Evolutionary conservation across 2,888 invertebrate species (phyloP).

Genomic region (Hedya salicella): DNA sequence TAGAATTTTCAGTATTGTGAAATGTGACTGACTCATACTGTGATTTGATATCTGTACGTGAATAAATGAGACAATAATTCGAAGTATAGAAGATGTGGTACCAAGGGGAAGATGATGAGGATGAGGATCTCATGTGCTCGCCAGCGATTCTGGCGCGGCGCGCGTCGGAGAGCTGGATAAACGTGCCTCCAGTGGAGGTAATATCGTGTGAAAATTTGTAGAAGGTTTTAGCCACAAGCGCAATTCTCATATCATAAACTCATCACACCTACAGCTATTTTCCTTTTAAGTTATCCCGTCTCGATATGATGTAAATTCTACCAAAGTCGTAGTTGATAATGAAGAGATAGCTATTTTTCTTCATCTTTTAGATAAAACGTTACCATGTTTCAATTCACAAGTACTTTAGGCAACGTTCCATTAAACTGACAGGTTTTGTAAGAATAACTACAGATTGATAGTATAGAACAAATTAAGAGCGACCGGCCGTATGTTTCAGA

Average conservation of each 20-base stretch:
- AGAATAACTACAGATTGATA: not conserved
- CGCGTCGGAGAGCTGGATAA: conserved; percentile 96
- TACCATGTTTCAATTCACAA: too few relatives aligned
- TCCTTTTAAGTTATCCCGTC: too few relatives aligned
- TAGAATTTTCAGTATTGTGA: conserved; percentile 24
- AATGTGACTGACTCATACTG: conserved; percentile 31
- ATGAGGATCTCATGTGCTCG: conserved; percentile 94
- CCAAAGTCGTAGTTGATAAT: not conserved
- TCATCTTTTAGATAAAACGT: too few relatives aligned
- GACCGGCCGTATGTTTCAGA: conserved; percentile 79
- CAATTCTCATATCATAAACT: not conserved
- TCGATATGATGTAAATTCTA: not conserved
- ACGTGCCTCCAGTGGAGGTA: conserved; percentile 95
- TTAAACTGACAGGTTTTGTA: too few relatives aligned
- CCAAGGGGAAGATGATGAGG: conserved; percentile 91
- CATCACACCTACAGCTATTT: not conserved
- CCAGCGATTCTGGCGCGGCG: conserved; percentile 94
- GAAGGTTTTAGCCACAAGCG: not conserved
- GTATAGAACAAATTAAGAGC: conserved; percentile 1
- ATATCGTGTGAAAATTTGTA: conserved; percentile 30
- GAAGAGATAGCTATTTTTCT: not conserved
- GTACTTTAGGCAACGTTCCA: too few relatives aligned
- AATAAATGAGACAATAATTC: conserved; percentile 40
- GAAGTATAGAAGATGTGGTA: conserved; percentile 87
- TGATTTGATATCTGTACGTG: conserved; percentile 31